Evolutionary conservation across 1,140 invertebrate species (phyloP), one percentile per base, ranked within the genome.

Genomic region (Formica exsecta): DNA sequence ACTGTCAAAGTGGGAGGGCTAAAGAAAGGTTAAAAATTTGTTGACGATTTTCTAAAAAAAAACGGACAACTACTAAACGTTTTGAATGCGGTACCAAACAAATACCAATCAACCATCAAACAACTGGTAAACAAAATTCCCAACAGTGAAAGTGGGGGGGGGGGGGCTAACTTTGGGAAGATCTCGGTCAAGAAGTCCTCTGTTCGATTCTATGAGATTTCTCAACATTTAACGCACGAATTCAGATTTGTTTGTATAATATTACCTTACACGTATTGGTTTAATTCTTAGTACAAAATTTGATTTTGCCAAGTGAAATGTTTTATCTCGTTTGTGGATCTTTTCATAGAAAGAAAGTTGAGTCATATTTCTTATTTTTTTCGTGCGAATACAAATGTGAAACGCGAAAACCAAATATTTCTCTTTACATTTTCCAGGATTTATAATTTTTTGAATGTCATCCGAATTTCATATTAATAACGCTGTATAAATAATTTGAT

Each of bases 131-230:
- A 32, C 2, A 32, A 32, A 32, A 1, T 32, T 32, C 3, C 32
- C 32, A 32, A 32, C 3, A 32, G 32, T 32, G 0, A 32, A 32
- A 32, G 3, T 32, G 32, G 32, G 32, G 32, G 32, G 32, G 32
- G 3, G 32, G 32, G 3, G 32, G 32, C 32, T 32, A 32, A 32
- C 32, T 32, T 32, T 32, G 32, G 32, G 3, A 32, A 32, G 32
- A 4, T 25, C 7, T 4, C 6, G 54, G 13, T 83, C 68, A 8
- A 62, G 68, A 83, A 68, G 79, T 41, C 79, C 68, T 25, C 48
- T 19, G 2, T 48, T 8, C 70, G 70, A 5, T 68, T 32, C 3
- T 16, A 8, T 51, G 11, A 66, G 13, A 6, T 79, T 68, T 22
- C 25, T 11, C 29, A 62, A 29, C 8, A 7, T 51, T 44, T 44